phyloP scores from a whole-genome alignment of 2,888 invertebrate species.

The Gnatocerus cornutus region DNA sequence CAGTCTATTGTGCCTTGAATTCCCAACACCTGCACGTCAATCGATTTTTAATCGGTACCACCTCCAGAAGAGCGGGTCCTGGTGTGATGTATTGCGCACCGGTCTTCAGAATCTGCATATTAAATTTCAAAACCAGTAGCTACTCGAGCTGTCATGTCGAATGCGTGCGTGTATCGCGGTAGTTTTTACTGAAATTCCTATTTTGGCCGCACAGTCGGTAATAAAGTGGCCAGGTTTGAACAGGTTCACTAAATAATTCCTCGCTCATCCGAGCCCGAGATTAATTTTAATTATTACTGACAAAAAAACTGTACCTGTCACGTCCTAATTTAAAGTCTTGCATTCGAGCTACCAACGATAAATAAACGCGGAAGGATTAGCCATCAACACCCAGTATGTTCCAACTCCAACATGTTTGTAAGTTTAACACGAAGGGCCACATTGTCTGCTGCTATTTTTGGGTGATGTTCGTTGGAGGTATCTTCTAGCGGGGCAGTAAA shows the following conservation, averaged over 20 bases:
- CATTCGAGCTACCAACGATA: constrained; percentile 5
- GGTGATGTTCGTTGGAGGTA: constrained; percentile 40
- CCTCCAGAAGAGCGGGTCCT: neutral
- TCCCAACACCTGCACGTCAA: constrained; percentile 23
- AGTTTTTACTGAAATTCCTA: constrained; percentile 53
- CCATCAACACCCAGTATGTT: constrained; percentile 15
- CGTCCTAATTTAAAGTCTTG: constrained; percentile 9
- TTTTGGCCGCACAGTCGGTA: constrained; percentile 48
- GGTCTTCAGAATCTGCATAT: constrained; percentile 51
- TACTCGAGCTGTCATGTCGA: constrained; percentile 43
- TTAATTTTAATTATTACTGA: constrained; percentile 40
- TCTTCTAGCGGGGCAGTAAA: constrained; percentile 34
- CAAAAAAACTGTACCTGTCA: constrained; percentile 25
- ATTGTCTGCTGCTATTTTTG: constrained; percentile 33
- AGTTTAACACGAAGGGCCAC: constrained; percentile 24
- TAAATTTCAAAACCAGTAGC: constrained; percentile 54
- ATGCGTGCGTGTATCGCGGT: constrained; percentile 48
- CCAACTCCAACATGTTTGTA: constrained; percentile 11
- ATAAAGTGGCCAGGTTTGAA: constrained; percentile 49
- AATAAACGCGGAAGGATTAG: constrained; percentile 19
- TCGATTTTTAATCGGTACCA: constrained; percentile 5
- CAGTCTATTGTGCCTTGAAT: constrained; percentile 42
- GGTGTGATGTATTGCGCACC: constrained; percentile 2
- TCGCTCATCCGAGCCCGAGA: constrained; percentile 24
- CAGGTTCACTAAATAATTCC: constrained; percentile 49